phyloP scores from a whole-genome alignment of 2,113 vertebrate species.

The Perca fluviatilis region DNA sequence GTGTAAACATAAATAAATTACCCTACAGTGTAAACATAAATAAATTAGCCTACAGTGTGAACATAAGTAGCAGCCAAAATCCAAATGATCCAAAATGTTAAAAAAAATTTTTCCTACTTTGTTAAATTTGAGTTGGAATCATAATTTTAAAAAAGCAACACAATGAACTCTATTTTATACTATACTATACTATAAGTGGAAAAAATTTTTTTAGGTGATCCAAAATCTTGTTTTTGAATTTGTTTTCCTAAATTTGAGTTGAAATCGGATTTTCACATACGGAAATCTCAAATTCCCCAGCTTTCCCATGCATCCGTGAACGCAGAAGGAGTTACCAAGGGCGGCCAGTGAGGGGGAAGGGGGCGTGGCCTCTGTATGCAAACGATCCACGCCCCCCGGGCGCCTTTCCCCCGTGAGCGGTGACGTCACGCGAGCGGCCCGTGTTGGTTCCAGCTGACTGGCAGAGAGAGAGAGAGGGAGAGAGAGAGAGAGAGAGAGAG shows the following conservation, averaged over 20 bases:
- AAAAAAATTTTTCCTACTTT: no score
- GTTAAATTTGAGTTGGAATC: no score
- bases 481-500: conserved; percentile 36
- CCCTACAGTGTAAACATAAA: no score
- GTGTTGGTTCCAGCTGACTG: conserved; percentile 89
- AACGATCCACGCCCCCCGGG: conserved; percentile 75
- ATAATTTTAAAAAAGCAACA: no score
- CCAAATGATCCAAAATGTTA: no score
- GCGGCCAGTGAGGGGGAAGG: not conserved
- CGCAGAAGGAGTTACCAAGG: not conserved
- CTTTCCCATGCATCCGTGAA: not conserved
- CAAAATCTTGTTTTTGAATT: not conserved
- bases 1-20: no score
- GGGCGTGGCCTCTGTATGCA: conserved; percentile 51
- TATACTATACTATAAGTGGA: no score
- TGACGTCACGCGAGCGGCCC: conserved; percentile 86
- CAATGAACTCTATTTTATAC: no score
- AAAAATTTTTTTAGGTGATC: not conserved
- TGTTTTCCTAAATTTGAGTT: not conserved
- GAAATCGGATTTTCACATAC: no score
- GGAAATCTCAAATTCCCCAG: not conserved
- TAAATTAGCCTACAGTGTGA: no score
- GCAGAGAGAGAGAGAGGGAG: conserved; percentile 51
- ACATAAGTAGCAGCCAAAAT: no score
- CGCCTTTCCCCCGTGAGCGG: conserved; percentile 82